These are phyloP conservation scores for Argynnis bischoffii DNA, from an alignment of 2,888 invertebrate genomes.

Conservation along the genomic window DNA sequence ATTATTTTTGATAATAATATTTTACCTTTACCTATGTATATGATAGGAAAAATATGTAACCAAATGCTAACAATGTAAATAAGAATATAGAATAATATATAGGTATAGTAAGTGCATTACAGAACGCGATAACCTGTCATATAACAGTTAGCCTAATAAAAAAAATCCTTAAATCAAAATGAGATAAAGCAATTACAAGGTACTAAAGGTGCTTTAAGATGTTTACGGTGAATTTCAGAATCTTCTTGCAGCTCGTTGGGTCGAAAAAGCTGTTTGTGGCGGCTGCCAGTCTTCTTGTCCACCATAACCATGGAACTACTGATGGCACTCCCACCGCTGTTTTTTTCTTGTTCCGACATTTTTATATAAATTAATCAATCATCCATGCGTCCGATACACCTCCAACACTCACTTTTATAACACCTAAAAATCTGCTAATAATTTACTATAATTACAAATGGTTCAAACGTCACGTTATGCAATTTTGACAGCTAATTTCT, in stretches of 20 bases:
- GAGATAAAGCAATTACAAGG: constrained; percentile 50
- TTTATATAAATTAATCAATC: constrained; percentile 51
- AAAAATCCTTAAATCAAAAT: background rate
- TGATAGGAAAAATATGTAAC: no score
- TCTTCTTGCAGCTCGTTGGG: constrained; percentile 57
- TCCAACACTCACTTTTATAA: constrained; percentile 58
- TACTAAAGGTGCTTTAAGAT: constrained; percentile 60
- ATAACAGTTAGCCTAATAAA: background rate
- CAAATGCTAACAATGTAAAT: no score
- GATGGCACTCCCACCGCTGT: constrained; percentile 46
- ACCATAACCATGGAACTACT: constrained; percentile 53
- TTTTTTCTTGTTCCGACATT: constrained; percentile 71
- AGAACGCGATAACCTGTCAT: no score
- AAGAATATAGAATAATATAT: no score
- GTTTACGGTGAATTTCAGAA: constrained; percentile 56
- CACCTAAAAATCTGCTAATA: constrained; percentile 55
- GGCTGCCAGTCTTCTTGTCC: constrained; percentile 53
- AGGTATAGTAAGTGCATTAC: no score
- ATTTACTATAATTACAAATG: constrained; percentile 60
- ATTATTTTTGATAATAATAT: no score
- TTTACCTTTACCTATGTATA: no score
- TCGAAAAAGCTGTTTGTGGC: constrained; percentile 54
- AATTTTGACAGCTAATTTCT: constrained; percentile 69
- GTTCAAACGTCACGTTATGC: constrained; percentile 65
- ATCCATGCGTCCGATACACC: constrained; percentile 58